Evolutionary conservation across 1,140 invertebrate species (phyloP).

Genomic region (Lasaia peninsularis): DNA sequence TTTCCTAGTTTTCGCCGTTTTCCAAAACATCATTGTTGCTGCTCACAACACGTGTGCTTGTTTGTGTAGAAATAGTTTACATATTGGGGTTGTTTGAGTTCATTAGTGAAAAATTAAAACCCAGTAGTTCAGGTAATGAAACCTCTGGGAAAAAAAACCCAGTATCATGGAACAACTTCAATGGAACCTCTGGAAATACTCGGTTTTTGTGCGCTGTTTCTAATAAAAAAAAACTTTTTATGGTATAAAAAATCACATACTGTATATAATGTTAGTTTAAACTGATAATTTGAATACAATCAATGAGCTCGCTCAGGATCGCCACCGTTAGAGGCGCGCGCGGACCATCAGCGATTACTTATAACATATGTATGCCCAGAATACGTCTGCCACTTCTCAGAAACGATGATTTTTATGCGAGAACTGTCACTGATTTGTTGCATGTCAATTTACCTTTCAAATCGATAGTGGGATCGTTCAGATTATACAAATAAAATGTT

Average conservation of each 20-base stretch:
- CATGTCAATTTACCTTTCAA: constrained; percentile 12
- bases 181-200: too few relatives aligned
- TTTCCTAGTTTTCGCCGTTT: too few relatives aligned
- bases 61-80: too few relatives aligned
- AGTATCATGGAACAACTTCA: too few relatives aligned
- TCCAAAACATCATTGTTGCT: too few relatives aligned
- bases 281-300: constrained; percentile 59
- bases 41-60: too few relatives aligned
- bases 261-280: constrained; percentile 30
- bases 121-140: too few relatives aligned
- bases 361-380: constrained; percentile 40
- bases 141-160: too few relatives aligned
- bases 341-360: constrained; percentile 43
- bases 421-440: constrained; percentile 39
- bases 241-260: neutral
- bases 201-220: too few relatives aligned
- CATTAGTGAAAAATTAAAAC: too few relatives aligned
- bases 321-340: constrained; percentile 43
- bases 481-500: neutral
- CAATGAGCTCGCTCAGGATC: constrained; percentile 34
- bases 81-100: too few relatives aligned
- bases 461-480: neutral
- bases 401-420: constrained; percentile 40
- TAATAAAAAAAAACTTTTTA: too few relatives aligned
- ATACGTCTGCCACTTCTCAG: constrained; percentile 41